Evolutionary conservation across 2,888 invertebrate genomes (phyloP), one percentile per base, ranked within the genome.

Genomic region (Drosophila acutilabella): DNA sequence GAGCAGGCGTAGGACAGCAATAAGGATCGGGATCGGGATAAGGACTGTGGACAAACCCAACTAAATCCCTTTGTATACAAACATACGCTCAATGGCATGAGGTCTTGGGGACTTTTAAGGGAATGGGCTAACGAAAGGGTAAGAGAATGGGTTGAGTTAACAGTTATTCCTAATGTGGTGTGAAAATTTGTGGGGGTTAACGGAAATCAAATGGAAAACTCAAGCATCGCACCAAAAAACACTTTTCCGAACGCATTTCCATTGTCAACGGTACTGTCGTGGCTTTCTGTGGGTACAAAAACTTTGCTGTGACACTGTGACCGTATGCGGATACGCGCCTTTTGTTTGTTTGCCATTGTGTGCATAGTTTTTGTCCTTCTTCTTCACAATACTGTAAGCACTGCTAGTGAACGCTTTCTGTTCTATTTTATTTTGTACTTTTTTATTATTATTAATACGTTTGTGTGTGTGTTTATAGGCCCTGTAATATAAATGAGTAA

Each of bases 161-260:
- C 57, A 58, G 60, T 30, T 40, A 13, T 30, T 45, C 23, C 16
- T 40, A 14, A 33, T 40, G 44, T 40, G 50, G 57, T 56, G 57
- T 59, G 66, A 70, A 86, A 78, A 83, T 70, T 70, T 69, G 68
- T 74, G 76, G 69, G 75, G 75, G 78, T 71, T 71, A 85, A 80
- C 82, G 80, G 84, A 86, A 89, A 88, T 89, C 90, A 88, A 90
- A 90, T 89, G 80, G 80, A 88, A 89, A 89, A 81, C 89, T 83
- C 89, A 79, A 89, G 89, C 87, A 74, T 78, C 68, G 74, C 61
- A 64, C 62, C 67, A 58, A 73, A 81, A 78, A 68, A 71, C 73
- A 76, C 71, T 87, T 83, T 77, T 68, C 54, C 73, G 77, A 89
- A 89, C 85, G 86, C 86, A 86, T 87, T 87, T 79, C 88, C 76